Evolutionary conservation across 2,113 vertebrate species (phyloP).

Genomic region (Meriones unguiculatus): DNA sequence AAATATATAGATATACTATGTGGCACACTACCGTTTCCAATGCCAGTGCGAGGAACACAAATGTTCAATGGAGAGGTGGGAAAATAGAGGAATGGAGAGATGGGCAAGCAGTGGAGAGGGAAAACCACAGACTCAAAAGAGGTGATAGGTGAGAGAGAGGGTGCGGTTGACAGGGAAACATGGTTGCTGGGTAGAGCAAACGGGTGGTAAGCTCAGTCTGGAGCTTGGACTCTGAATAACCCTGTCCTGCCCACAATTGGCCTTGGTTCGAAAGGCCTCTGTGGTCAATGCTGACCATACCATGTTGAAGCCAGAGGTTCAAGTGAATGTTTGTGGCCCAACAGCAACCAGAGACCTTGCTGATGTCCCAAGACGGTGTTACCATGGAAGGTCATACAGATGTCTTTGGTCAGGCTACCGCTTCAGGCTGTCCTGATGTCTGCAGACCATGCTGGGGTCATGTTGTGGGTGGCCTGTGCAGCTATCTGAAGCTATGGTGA

Average conservation of each 20-base stretch:
- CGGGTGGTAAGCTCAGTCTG: neutral
- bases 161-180: too few species aligned
- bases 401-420: neutral
- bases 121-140: neutral
- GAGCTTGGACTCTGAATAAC: too few species aligned
- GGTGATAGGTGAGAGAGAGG: too few species aligned
- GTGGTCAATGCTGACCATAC: too few species aligned
- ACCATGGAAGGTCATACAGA: neutral
- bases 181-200: neutral
- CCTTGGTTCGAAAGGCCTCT: too few species aligned
- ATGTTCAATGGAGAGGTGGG: too few species aligned
- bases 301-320: neutral
- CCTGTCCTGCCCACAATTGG: too few species aligned
- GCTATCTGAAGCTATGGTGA: neutral
- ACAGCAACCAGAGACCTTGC: neutral
- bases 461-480: neutral
- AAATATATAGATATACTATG: too few species aligned
- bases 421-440: neutral
- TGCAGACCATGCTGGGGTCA: neutral
- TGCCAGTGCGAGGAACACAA: too few species aligned
- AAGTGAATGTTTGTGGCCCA: neutral
- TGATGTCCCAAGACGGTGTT: neutral
- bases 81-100: neutral
- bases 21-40: too few species aligned
- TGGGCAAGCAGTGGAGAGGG: neutral